These are phyloP conservation scores for Horisme vitalbata DNA, from an alignment of 2,888 invertebrate genomes.

Conservation along the genomic window DNA sequence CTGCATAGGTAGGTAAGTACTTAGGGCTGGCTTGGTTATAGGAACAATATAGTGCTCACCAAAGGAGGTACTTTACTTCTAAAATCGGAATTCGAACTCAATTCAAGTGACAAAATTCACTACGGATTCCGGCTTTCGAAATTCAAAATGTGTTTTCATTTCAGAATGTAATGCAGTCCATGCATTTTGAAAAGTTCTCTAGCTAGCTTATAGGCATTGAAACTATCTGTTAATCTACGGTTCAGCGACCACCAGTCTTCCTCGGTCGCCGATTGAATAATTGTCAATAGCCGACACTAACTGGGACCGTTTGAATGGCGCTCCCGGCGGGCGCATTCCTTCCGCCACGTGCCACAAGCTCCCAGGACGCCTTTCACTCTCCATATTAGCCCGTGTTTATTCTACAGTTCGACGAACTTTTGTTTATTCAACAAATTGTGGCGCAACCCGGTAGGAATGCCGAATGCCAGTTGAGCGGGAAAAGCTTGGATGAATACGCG, in stretches of 20 bases:
- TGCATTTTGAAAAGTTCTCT: too few relatives aligned
- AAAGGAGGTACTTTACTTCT: too few relatives aligned
- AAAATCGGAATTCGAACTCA: too few relatives aligned
- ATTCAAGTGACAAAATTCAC: too few relatives aligned
- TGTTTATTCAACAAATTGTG: constrained; percentile 56
- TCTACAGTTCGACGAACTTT: constrained; percentile 62
- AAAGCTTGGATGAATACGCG: constrained; percentile 45
- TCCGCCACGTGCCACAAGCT: constrained; percentile 51
- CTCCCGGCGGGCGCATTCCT: constrained; percentile 50
- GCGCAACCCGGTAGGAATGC: constrained; percentile 38
- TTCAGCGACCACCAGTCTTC: constrained; percentile 13
- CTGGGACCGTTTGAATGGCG: constrained; percentile 47
- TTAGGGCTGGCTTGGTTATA: too few relatives aligned
- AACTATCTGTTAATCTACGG: neutral
- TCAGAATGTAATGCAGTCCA: too few relatives aligned
- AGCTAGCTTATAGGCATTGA: neutral
- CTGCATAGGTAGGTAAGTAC: too few relatives aligned
- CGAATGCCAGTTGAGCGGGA: constrained; percentile 49
- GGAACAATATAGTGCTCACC: too few relatives aligned
- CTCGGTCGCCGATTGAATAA: constrained; percentile 22
- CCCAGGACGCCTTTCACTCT: constrained; percentile 60
- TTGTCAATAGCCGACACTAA: constrained; percentile 17
- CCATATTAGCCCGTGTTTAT: constrained; percentile 57
- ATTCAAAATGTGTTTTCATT: too few relatives aligned
- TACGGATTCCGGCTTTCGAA: too few relatives aligned